These are phyloP conservation scores for Acrossocheilus wenchowensis DNA, from an alignment of 2,797 vertebrate species.

Conservation along the genomic window DNA sequence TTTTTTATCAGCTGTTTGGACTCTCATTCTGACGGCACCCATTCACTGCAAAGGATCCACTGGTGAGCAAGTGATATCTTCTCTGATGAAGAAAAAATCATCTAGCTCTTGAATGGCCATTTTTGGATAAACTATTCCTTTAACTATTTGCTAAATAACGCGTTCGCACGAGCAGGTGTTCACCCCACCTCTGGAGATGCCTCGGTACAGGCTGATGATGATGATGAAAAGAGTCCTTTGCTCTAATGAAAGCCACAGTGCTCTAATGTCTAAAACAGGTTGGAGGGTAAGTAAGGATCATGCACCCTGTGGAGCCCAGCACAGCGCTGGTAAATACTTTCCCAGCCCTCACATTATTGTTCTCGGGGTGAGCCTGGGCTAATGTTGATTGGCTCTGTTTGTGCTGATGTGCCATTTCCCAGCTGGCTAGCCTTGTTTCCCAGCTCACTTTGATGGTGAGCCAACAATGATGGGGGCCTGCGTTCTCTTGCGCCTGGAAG, in stretches of 20 bases:
- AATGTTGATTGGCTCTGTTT: conserved; percentile 57
- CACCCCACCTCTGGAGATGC: conserved; percentile 41
- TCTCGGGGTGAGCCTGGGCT: conserved; percentile 51
- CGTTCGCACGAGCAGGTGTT: conserved; percentile 48
- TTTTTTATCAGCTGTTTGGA: not conserved
- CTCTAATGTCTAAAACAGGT: conserved; percentile 58
- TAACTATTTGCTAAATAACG: not conserved
- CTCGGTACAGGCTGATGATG: conserved; percentile 37
- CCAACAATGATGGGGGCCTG: conserved; percentile 45
- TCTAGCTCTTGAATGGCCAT: not conserved
- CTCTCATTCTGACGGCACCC: not conserved
- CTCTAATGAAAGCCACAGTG: conserved; percentile 51
- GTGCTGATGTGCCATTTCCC: conserved; percentile 62
- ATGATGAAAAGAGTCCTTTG: conserved; percentile 45
- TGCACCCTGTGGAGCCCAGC: conserved; percentile 47
- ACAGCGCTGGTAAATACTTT: conserved; percentile 54
- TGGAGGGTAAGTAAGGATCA: conserved; percentile 62
- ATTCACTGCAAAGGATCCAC: not conserved
- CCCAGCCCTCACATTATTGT: conserved; percentile 51
- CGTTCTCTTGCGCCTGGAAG: conserved; percentile 17
- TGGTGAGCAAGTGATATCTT: not conserved
- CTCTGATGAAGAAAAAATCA: not conserved
- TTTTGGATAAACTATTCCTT: not conserved
- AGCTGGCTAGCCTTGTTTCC: conserved; percentile 47
- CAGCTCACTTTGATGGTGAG: conserved; percentile 51